phyloP scores from a whole-genome alignment of 2,888 invertebrate genomes.

The Oscheius sp. region DNA sequence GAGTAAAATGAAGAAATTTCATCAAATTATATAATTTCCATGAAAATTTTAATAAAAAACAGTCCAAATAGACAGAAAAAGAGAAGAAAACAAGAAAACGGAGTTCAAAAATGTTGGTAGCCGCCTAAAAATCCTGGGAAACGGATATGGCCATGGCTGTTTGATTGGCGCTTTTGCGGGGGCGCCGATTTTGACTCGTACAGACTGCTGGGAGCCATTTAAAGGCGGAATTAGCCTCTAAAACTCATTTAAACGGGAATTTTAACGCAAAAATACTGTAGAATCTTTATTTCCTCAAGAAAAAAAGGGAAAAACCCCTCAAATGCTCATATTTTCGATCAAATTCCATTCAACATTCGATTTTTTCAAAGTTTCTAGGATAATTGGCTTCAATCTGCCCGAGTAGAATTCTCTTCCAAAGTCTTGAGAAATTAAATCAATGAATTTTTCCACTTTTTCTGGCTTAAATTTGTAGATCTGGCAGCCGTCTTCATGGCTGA shows the following conservation, averaged over 20 bases:
- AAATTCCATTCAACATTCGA: neutral
- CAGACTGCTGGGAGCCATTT: too few species aligned
- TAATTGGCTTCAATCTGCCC: neutral
- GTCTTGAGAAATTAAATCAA: neutral
- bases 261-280: too few species aligned
- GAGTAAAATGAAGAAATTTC: too few species aligned
- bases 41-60: neutral
- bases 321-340: neutral
- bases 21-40: too few species aligned
- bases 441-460: neutral
- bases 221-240: too few species aligned
- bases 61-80: neutral
- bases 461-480: neutral
- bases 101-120: neutral
- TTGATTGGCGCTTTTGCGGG: too few species aligned
- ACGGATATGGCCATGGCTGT: too few species aligned
- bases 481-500: neutral
- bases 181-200: too few species aligned
- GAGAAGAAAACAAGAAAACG: neutral
- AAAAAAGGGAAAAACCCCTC: neutral
- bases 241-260: too few species aligned
- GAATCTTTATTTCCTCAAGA: neutral
- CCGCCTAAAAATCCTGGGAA: too few species aligned
- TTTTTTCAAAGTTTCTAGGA: neutral
- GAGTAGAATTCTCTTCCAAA: neutral